These are phyloP conservation scores for Ataeniobius toweri DNA, from an alignment of 2,797 vertebrate genomes.

Conservation along the genomic window DNA sequence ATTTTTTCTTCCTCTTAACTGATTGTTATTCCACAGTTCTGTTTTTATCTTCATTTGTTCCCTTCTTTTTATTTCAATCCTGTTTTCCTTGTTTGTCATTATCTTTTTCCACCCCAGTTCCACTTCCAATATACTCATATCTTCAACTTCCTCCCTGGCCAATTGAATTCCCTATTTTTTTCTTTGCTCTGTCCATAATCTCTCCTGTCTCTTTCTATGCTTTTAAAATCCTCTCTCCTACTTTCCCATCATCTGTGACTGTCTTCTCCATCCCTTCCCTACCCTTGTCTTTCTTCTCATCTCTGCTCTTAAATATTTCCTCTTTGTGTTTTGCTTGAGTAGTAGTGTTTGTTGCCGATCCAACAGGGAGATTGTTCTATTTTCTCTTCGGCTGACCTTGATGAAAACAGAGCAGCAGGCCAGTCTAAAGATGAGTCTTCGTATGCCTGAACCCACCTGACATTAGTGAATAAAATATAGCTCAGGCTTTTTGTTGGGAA, in stretches of 20 bases:
- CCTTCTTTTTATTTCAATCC: background rate
- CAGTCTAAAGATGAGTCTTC: slow-evolving; percentile 57
- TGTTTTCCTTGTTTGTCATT: slow-evolving; percentile 1
- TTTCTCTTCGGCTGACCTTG: slow-evolving; percentile 68
- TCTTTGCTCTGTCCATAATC: background rate
- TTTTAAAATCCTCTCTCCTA: background rate
- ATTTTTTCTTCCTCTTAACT: slow-evolving; percentile 22
- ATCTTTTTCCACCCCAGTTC: slow-evolving; percentile 3
- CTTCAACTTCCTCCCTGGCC: background rate
- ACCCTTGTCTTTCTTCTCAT: slow-evolving; percentile 9
- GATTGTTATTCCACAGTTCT: background rate
- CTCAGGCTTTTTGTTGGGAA: slow-evolving; percentile 66
- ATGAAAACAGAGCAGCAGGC: slow-evolving; percentile 56
- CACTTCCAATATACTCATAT: slow-evolving; percentile 10
- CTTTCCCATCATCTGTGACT: background rate
- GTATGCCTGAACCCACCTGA: slow-evolving; percentile 73
- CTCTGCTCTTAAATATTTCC: slow-evolving; percentile 46
- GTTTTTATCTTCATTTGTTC: background rate
- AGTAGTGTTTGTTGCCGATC: slow-evolving; percentile 48
- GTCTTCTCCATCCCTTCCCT: background rate
- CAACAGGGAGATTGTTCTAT: slow-evolving; percentile 52
- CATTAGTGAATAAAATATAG: slow-evolving; percentile 81
- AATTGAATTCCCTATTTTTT: background rate
- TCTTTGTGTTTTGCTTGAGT: slow-evolving; percentile 33
- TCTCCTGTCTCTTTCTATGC: background rate